Conservation (phyloP, 37 sponge, comb jelly and placozoan species). For the Diacarnus erythraeanus region DNA sequence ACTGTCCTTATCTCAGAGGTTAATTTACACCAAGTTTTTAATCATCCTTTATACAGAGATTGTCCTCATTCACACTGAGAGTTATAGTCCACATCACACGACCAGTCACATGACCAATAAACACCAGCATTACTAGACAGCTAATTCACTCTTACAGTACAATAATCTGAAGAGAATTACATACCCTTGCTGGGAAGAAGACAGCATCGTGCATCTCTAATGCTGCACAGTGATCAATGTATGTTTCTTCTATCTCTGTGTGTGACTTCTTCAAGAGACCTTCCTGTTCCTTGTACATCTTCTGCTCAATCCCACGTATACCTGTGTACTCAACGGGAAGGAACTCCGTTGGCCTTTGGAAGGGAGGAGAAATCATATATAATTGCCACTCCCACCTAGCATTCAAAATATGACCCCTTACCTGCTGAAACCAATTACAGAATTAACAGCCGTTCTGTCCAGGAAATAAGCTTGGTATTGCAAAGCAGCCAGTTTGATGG, state of each 20-base stretch:
- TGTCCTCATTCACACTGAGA: too few species aligned
- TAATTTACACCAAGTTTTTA: too few species aligned
- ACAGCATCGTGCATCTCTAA: conserved; percentile 44
- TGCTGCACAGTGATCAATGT: conserved; percentile 27
- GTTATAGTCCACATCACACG: too few species aligned
- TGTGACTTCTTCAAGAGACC: conserved; percentile 24
- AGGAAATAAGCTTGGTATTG: conserved; percentile 86
- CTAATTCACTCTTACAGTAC: conserved; percentile 1
- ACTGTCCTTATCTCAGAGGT: too few species aligned
- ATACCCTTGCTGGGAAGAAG: conserved; percentile 78
- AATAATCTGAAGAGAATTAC: neutral
- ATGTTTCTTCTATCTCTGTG: conserved; percentile 38
- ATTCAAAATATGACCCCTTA: neutral
- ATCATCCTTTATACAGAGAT: too few species aligned
- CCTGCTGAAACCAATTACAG: conserved; percentile 71
- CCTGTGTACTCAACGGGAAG: conserved; percentile 66
- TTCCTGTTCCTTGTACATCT: conserved; percentile 68
- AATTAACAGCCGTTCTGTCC: conserved; percentile 67
- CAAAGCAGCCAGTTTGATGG: conserved; percentile 71
- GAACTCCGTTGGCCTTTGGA: conserved; percentile 61
- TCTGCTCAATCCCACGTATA: conserved; percentile 59
- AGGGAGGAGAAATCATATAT: neutral
- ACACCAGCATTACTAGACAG: too few species aligned
- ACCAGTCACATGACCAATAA: neutral
- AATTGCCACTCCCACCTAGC: neutral